phyloP scores from a whole-genome alignment of 2,797 vertebrate species.

The Orestias chungarensis region DNA sequence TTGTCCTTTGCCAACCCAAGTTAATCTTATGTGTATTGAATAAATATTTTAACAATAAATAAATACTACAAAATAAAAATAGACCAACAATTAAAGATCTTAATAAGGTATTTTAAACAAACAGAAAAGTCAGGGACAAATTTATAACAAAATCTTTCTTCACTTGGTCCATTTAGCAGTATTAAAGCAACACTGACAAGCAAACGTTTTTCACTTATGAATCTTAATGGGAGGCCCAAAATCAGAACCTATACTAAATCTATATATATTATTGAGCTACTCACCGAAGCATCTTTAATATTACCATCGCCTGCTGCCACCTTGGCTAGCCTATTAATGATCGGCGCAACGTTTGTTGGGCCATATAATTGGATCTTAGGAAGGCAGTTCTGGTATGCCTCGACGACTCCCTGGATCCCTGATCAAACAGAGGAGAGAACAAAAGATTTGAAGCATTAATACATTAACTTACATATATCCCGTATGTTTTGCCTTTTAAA shows the following conservation, averaged over 20 bases:
- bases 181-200: slow-evolving; percentile 44
- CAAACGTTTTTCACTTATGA: slow-evolving; percentile 29
- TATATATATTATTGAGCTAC: slow-evolving; percentile 48
- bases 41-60: background rate
- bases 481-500: background rate
- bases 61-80: background rate
- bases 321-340: slow-evolving; percentile 92
- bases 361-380: slow-evolving; percentile 96
- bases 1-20: background rate
- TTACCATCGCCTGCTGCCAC: slow-evolving; percentile 85
- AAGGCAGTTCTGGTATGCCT: slow-evolving; percentile 95
- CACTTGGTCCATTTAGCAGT: slow-evolving; percentile 19
- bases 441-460: slow-evolving; percentile 17
- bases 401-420: slow-evolving; percentile 96
- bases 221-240: slow-evolving; percentile 31
- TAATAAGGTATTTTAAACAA: background rate
- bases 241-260: slow-evolving; percentile 41
- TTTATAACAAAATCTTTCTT: slow-evolving; percentile 7
- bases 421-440: slow-evolving; percentile 41
- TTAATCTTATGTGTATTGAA: background rate
- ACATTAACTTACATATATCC: slow-evolving; percentile 2
- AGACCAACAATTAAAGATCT: background rate
- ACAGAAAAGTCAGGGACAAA: background rate
- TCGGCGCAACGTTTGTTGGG: slow-evolving; percentile 94
- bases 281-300: slow-evolving; percentile 91